Percentiles rank a stretch among this genome's conserved stretches.
Conservation (phyloP, 2,888 invertebrate species). For the Drepana falcataria region DNA sequence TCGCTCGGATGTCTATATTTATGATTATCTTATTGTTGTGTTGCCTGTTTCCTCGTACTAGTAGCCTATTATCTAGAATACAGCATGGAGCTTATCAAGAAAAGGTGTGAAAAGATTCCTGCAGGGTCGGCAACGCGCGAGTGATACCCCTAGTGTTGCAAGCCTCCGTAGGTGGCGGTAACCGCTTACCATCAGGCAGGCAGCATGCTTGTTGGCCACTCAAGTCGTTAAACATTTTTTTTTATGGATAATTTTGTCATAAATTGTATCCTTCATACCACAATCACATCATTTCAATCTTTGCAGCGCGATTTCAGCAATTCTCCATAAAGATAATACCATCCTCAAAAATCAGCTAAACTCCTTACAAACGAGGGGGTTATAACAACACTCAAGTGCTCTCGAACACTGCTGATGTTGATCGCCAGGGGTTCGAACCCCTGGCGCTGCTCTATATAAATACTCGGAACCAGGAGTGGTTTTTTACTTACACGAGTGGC, state of each 20-base stretch:
- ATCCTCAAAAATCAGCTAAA: constrained; percentile 37
- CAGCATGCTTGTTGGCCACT: too few species aligned
- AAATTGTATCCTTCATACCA: background rate
- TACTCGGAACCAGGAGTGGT: constrained; percentile 22
- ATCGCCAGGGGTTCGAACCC: constrained; percentile 39
- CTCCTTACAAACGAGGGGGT: constrained; percentile 25
- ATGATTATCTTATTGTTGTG: too few species aligned
- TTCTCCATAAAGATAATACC: constrained; percentile 35
- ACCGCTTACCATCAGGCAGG: too few species aligned
- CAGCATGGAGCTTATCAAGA: too few species aligned
- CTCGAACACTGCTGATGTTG: constrained; percentile 40
- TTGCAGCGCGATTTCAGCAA: constrained; percentile 25
- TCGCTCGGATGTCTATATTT: constrained; percentile 1
- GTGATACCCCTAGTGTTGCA: too few species aligned
- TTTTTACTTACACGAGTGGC: constrained; percentile 25
- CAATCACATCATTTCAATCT: constrained; percentile 4
- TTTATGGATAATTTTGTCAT: too few species aligned
- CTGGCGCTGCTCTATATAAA: constrained; percentile 31
- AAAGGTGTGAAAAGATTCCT: too few species aligned
- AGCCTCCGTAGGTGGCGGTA: too few species aligned
- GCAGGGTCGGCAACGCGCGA: too few species aligned
- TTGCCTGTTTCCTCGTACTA: too few species aligned
- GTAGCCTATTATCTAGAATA: too few species aligned
- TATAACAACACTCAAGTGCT: constrained; percentile 39
- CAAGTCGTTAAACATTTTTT: too few species aligned